phyloP scores from a whole-genome alignment of 23 tunicate genomes.

The Ciona savignyi region DNA sequence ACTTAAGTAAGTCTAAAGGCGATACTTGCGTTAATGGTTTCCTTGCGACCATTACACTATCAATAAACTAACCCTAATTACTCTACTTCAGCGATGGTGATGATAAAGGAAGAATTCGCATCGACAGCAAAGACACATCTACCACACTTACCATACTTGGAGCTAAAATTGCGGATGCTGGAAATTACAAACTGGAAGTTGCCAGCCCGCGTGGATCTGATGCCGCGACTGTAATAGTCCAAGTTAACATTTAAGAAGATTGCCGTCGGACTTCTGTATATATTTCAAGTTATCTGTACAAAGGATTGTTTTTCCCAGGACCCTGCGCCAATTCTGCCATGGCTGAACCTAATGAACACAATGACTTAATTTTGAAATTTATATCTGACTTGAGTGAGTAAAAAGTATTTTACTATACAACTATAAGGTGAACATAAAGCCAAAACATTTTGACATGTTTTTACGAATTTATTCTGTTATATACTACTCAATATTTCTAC shows the following conservation, averaged over 20 bases:
- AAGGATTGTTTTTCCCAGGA: not conserved
- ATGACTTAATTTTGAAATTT: too few species aligned
- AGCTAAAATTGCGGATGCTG: conserved; percentile 59
- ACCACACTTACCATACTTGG: conserved; percentile 82
- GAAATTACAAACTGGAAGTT: conserved; percentile 72
- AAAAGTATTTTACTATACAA: too few species aligned
- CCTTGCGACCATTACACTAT: too few species aligned
- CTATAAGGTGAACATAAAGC: too few species aligned
- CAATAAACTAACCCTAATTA: not conserved
- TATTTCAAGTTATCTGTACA: not conserved
- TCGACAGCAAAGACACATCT: conserved; percentile 48
- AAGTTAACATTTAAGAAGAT: conserved; percentile 15
- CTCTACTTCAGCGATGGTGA: conserved; percentile 65
- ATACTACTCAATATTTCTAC: too few species aligned
- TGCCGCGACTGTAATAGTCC: conserved; percentile 37
- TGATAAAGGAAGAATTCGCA: conserved; percentile 82
- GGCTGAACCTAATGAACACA: too few species aligned
- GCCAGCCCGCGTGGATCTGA: conserved; percentile 68
- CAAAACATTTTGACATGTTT: too few species aligned
- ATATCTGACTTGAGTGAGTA: too few species aligned
- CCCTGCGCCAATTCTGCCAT: not conserved
- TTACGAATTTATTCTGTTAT: too few species aligned
- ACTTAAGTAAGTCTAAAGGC: conserved; percentile 29
- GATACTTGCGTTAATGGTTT: too few species aligned
- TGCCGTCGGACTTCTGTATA: not conserved